Base-by-base conservation (phyloP, 2,797 vertebrate genomes). In the Notolabrus celidotus region DNA sequence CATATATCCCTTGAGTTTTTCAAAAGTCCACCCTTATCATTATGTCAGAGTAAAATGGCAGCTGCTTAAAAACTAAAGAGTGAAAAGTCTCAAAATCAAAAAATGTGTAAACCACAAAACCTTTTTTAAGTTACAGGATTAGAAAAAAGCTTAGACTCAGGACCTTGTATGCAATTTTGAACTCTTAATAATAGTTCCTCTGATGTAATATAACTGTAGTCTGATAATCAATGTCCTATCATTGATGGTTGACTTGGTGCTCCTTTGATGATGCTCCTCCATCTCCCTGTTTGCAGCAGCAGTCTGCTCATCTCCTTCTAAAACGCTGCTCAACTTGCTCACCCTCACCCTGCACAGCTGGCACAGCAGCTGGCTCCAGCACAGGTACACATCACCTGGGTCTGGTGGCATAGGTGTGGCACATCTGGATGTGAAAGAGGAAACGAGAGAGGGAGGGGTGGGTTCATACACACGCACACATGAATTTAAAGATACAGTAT, bases 261-360 rank as follows among this genome's bases (percentile, higher is more conserved):
- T 64, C 51, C 46, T 77, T 58, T 71, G 67, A 76, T 62, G 73
- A 67, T 41, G n/a, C 19, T 58, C 25, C 55, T 73, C 34, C n/a
- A 4, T 62, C 45, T 74, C 15, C 43, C 53, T 46, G 22, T 65
- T 39, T 51, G 58, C 62, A 60, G 67, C 67, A 83, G 80, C 57
- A 67, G 79, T 55, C 62, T 55, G 41, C 69, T 78, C 29, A 4
- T 58, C 54, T 53, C 46, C 39, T 34, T 78, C 51, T 62, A 53
- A 39, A 64, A 70, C 27, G 42, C 20, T n/a, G 34, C 42, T 72
- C 47, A 34, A 31, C 74, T 55, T 39, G 29, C 33, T 71, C 25
- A n/a, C 19, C 51, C 33, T 71, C 25, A n/a, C 19, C 51, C 53
- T 52, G 49, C 61, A 68, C 81, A 88, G 76, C 82, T 85, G 82